Conservation (phyloP, 2,797 vertebrate species). For the Darevskia mixta region DNA sequence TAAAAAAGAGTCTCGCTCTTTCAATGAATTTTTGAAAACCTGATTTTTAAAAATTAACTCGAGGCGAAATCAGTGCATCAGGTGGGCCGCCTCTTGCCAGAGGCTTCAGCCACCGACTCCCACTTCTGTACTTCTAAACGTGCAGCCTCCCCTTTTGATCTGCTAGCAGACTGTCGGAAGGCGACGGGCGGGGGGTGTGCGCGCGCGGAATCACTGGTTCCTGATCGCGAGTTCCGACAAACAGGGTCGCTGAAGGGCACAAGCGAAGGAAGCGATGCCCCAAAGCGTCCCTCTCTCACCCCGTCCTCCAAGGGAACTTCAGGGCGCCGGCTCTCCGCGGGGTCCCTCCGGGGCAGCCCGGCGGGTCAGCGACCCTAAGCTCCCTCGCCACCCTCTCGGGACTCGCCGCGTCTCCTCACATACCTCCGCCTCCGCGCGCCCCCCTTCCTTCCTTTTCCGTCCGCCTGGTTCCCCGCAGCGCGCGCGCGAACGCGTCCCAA, state of each 20-base stretch:
- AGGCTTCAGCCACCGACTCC: not conserved
- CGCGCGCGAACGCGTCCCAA: not conserved
- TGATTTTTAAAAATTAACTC: not conserved
- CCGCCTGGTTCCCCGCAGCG: not conserved
- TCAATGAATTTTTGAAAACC: not conserved
- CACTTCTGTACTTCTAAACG: not conserved
- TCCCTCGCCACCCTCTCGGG: not conserved
- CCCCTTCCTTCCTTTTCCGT: not conserved
- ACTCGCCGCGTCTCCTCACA: not conserved
- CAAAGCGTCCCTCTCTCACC: not conserved
- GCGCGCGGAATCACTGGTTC: accelerated
- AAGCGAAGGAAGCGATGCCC: not conserved
- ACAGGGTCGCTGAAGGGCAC: not conserved
- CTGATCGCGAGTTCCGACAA: not conserved
- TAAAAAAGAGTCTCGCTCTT: no score
- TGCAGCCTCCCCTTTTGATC: not conserved
- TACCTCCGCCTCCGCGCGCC: not conserved
- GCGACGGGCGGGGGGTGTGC: no score
- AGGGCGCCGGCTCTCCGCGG: not conserved
- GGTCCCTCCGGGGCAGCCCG: not conserved
- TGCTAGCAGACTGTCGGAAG: not conserved
- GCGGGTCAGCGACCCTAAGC: conserved; percentile 38
- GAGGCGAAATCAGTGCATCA: not conserved
- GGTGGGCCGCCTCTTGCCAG: not conserved
- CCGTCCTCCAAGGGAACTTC: not conserved